Conservation (phyloP, 2,797 vertebrate genomes). For the Phylloscopus collybita region DNA sequence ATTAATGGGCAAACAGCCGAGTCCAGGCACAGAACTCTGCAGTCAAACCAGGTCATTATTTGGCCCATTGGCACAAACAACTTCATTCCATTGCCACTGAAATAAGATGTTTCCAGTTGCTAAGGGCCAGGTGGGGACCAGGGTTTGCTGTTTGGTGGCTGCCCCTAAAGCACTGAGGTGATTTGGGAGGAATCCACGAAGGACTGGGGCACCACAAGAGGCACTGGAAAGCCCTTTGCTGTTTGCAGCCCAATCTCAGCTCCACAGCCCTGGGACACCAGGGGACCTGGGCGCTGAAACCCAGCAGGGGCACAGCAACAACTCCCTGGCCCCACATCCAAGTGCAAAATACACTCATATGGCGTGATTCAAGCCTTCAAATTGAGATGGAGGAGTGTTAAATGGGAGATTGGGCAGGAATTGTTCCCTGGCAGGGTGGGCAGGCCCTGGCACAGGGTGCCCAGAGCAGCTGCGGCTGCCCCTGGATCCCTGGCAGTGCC, state of each 20-base stretch:
- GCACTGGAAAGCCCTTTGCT: not conserved
- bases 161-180: not conserved
- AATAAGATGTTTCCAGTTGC: not conserved
- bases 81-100: not conserved
- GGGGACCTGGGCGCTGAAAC: not conserved
- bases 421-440: not conserved
- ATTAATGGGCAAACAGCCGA: not conserved
- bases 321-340: too few relatives aligned
- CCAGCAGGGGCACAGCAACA: too few relatives aligned
- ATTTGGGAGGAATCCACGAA: not conserved
- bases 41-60: not conserved
- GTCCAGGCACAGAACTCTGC: not conserved
- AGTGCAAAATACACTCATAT: fast-evolving
- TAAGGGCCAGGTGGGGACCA: not conserved
- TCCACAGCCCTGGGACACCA: not conserved
- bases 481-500: not conserved
- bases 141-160: not conserved
- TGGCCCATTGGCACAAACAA: not conserved
- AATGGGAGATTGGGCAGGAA: not conserved
- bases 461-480: not conserved
- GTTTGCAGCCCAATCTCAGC: not conserved
- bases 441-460: not conserved
- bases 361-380: not conserved
- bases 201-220: not conserved
- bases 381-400: not conserved